These are phyloP conservation scores for Drosophila mettleri DNA, from an alignment of 2,888 invertebrate species.

Conservation along the genomic window DNA sequence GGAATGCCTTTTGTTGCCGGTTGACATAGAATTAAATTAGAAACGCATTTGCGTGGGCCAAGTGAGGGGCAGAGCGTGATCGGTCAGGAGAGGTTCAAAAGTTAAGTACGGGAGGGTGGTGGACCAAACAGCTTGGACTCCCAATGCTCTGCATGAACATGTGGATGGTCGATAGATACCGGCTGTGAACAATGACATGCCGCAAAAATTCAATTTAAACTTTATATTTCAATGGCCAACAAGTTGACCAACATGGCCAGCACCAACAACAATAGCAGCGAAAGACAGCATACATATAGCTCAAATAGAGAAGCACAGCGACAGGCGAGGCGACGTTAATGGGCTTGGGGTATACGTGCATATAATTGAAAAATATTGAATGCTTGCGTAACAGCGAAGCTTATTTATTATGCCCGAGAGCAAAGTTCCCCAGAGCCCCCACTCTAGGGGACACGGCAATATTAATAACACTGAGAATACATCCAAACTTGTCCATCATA, in stretches of 20 bases:
- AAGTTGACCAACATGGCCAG: conserved; percentile 38
- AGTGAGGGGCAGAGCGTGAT: conserved; percentile 25
- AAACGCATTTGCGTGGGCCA: conserved; percentile 68
- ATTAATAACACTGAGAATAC: neutral
- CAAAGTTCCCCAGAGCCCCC: conserved; percentile 15
- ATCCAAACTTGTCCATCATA: conserved; percentile 7
- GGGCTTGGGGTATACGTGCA: conserved; percentile 46
- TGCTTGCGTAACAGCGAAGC: conserved; percentile 39
- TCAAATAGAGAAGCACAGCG: neutral
- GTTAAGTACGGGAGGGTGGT: conserved; percentile 22
- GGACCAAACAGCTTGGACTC: conserved; percentile 1
- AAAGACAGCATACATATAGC: conserved; percentile 11
- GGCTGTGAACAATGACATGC: conserved; percentile 72
- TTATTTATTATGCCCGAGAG: conserved; percentile 59
- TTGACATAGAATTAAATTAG: conserved; percentile 76
- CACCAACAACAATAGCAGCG: conserved; percentile 15
- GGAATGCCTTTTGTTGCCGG: conserved; percentile 36
- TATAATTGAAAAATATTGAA: conserved; percentile 78
- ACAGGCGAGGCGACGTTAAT: neutral
- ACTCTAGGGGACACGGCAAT: neutral
- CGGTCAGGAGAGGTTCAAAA: conserved; percentile 5
- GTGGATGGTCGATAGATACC: conserved; percentile 38
- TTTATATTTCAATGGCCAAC: conserved; percentile 71
- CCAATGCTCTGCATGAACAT: conserved; percentile 13
- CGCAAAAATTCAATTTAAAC: conserved; percentile 79